phyloP scores from a whole-genome alignment of 2,113 vertebrate genomes.

The Eulacestoma nigropectus region DNA sequence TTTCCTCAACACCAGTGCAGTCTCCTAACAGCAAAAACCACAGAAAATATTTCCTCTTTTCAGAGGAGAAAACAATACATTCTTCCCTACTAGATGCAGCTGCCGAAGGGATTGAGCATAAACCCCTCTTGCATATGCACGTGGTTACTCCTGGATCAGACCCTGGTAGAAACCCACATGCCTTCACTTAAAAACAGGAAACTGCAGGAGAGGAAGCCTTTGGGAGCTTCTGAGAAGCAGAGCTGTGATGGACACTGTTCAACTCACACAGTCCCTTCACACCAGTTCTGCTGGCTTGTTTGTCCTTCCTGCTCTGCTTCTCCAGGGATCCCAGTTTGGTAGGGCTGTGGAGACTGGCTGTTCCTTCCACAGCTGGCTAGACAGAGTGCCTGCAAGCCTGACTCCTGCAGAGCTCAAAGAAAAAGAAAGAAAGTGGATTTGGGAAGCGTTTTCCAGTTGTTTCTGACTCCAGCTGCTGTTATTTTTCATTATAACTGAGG shows the following conservation, averaged over 20 bases:
- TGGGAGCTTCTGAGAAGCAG: neutral
- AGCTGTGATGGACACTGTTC: neutral
- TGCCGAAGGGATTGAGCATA: neutral
- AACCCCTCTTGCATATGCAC: neutral
- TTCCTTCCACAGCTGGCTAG: neutral
- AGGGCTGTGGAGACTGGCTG: neutral
- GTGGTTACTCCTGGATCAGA: neutral
- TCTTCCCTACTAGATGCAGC: neutral
- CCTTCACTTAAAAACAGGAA: constrained; percentile 15
- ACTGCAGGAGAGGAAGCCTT: neutral
- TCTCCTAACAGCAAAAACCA: neutral
- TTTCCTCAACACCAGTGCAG: neutral
- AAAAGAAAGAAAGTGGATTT: neutral
- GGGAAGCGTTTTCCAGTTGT: neutral
- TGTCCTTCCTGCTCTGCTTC: constrained; percentile 16
- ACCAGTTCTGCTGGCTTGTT: neutral
- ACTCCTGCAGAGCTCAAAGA: neutral
- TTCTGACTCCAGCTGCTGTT: neutral
- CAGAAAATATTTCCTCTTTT: neutral
- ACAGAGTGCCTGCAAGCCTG: neutral
- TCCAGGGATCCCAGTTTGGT: neutral
- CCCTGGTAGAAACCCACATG: neutral
- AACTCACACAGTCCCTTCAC: neutral
- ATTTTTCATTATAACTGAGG: neutral
- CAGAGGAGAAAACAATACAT: neutral